Conservation (phyloP, 2,797 vertebrate genomes). For the Oreochromis grahami region DNA sequence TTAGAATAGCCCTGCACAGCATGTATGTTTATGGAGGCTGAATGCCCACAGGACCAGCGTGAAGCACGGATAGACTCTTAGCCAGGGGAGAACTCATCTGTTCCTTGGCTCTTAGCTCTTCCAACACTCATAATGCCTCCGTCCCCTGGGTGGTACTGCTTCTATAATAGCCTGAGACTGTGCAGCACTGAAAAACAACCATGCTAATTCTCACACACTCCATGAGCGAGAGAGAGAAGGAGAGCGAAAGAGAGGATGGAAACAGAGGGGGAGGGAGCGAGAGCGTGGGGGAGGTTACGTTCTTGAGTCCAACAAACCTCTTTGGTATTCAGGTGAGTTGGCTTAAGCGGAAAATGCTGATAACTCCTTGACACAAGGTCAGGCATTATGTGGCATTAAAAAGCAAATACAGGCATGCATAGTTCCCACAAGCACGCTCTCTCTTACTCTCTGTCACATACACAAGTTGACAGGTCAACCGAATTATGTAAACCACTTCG, state of each 20-base stretch:
- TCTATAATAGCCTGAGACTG: constrained; percentile 67
- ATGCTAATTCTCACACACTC: constrained; percentile 61
- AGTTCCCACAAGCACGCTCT: neutral
- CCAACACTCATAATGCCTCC: constrained; percentile 65
- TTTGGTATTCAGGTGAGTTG: constrained; percentile 58
- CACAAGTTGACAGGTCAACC: constrained; percentile 32
- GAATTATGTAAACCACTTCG: constrained; percentile 54
- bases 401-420: neutral
- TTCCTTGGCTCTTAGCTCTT: constrained; percentile 60
- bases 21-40: constrained; percentile 54
- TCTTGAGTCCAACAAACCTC: constrained; percentile 29
- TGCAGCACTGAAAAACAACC: constrained; percentile 60
- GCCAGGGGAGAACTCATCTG: constrained; percentile 65
- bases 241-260: constrained; percentile 1
- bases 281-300: neutral
- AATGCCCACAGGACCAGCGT: constrained; percentile 50
- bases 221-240: neutral
- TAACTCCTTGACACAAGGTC: constrained; percentile 66
- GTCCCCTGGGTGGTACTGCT: constrained; percentile 66
- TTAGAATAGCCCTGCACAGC: constrained; percentile 23
- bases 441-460: neutral
- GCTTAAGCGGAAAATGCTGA: constrained; percentile 38
- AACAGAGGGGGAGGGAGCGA: neutral
- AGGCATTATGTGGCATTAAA: constrained; percentile 45
- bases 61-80: constrained; percentile 51